Evolutionary conservation across 2,113 vertebrate species (phyloP).

Genomic region (Sturnira hondurensis): DNA sequence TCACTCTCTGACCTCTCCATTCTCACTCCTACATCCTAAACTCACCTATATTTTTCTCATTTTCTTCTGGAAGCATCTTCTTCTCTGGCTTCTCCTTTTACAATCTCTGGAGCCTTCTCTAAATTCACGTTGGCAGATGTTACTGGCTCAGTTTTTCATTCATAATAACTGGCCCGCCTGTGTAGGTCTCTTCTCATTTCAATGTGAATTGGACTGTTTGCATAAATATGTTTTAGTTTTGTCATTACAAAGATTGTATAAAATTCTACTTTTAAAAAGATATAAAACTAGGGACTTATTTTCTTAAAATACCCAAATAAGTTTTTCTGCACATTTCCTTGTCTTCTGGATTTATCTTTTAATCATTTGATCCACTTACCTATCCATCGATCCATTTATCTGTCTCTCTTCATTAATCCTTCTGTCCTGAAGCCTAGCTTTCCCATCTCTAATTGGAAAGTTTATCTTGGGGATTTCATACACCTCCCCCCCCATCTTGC

Average conservation of each 20-base stretch:
- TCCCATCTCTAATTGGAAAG: background rate
- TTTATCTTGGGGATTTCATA: background rate
- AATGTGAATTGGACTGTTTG: background rate
- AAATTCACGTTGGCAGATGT: slow-evolving; percentile 36
- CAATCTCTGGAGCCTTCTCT: background rate
- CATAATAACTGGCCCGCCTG: background rate
- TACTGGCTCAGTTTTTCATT: slow-evolving; percentile 41
- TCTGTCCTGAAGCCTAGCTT: background rate
- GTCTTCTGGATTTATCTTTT: background rate
- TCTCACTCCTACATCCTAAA: background rate
- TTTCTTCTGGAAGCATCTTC: background rate
- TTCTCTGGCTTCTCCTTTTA: slow-evolving; percentile 20
- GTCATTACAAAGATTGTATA: background rate
- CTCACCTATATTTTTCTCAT: background rate
- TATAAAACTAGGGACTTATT: background rate
- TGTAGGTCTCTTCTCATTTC: slow-evolving; percentile 31
- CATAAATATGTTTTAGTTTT: slow-evolving; percentile 44
- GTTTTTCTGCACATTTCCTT: background rate
- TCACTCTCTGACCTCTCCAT: background rate
- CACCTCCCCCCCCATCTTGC: background rate
- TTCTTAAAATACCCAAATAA: slow-evolving; percentile 1
- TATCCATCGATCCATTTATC: background rate
- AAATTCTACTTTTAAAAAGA: slow-evolving; percentile 39
- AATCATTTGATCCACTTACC: background rate
- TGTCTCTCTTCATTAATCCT: background rate